Conservation (phyloP, 2,113 vertebrate species). For the Aramus guarauna region DNA sequence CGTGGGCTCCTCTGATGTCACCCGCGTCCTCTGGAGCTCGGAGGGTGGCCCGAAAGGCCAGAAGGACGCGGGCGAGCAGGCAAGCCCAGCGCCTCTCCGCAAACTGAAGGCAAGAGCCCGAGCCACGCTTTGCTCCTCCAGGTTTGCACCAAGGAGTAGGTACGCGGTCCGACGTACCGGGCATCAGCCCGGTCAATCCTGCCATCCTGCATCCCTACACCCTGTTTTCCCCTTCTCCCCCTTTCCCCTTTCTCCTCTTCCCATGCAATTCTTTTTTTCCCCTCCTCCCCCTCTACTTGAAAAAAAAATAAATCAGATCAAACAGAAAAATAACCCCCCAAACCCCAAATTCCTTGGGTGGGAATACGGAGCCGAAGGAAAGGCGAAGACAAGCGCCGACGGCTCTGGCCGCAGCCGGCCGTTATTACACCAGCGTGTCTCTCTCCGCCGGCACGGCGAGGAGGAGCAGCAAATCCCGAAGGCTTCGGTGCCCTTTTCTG, state of each 20-base stretch:
- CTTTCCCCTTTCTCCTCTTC: not conserved
- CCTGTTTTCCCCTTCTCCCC: not conserved
- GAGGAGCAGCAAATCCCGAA: not conserved
- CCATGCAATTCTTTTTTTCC: not conserved
- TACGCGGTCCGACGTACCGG: fast-evolving
- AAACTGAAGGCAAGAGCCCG: not conserved
- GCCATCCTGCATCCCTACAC: not conserved
- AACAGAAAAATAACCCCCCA: not conserved
- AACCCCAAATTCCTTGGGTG: not conserved
- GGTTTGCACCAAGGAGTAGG: not conserved
- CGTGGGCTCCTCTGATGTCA: not conserved
- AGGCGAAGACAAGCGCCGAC: fast-evolving
- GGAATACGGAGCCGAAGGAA: not conserved
- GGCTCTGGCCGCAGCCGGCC: not conserved
- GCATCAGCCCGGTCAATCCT: not conserved
- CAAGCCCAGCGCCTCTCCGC: not conserved
- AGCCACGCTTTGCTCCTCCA: not conserved
- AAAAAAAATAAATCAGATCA: not conserved
- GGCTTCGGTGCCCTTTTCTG: constrained; percentile 34
- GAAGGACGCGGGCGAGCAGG: fast-evolving
- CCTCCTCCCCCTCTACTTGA: not conserved
- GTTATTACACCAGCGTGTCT: not conserved
- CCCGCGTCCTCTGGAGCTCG: not conserved
- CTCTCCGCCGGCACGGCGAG: not conserved
- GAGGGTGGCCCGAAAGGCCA: not conserved